Conservation (phyloP, 2,888 invertebrate species). For the Brassicogethes aeneus region DNA sequence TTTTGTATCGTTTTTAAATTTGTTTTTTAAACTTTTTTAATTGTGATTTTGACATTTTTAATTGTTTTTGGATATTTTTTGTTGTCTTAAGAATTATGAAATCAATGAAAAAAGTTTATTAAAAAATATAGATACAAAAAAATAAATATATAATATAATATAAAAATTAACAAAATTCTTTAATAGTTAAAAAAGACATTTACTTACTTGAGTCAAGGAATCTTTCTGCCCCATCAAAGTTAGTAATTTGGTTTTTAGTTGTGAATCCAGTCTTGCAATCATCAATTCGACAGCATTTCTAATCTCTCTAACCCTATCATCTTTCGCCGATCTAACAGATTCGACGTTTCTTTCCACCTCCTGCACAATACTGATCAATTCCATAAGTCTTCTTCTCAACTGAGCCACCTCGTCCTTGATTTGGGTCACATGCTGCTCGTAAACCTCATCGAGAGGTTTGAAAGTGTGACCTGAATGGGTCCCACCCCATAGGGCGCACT, state of each 20-base stretch:
- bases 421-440: constrained; percentile 78
- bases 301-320: constrained; percentile 86
- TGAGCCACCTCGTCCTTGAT: constrained; percentile 79
- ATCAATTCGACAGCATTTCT: constrained; percentile 87
- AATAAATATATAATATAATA: too few relatives aligned
- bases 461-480: constrained; percentile 87
- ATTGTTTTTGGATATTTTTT: too few relatives aligned
- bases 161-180: too few relatives aligned
- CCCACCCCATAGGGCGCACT: constrained; percentile 89
- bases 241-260: constrained; percentile 77
- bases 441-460: constrained; percentile 84
- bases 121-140: background rate
- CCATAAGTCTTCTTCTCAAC: constrained; percentile 69
- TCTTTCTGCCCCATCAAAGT: constrained; percentile 84
- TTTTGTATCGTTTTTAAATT: too few relatives aligned
- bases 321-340: constrained; percentile 81
- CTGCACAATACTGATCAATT: constrained; percentile 78
- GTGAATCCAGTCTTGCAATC: constrained; percentile 85
- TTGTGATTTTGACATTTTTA: too few relatives aligned
- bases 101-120: background rate
- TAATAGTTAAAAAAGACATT: too few relatives aligned
- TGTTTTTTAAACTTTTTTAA: too few relatives aligned
- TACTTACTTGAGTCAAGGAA: constrained; percentile 55
- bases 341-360: constrained; percentile 93
- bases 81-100: background rate